Evolutionary conservation across 1,140 invertebrate genomes (phyloP).

Genomic region (Rhopalosiphum maidis): DNA sequence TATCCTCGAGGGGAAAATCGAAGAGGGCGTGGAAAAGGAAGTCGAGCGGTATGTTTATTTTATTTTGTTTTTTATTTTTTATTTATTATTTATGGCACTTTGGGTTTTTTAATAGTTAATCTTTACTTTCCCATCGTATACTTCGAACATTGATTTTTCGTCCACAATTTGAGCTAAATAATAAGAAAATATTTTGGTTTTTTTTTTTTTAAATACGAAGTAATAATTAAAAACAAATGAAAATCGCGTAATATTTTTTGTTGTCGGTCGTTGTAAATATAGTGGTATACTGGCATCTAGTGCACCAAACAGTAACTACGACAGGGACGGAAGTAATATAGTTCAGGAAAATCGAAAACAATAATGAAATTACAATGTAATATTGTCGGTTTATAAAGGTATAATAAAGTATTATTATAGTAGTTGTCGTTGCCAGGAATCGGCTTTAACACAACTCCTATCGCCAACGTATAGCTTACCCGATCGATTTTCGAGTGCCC

Average conservation of each 20-base stretch:
- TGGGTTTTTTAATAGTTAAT: background rate
- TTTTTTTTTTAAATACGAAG: background rate
- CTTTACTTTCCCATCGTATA: background rate
- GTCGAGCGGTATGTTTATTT: slow-evolving; percentile 60
- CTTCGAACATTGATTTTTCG: background rate
- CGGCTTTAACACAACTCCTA: background rate
- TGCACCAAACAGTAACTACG: background rate
- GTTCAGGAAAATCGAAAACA: background rate
- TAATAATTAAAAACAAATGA: background rate
- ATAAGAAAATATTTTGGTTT: no score
- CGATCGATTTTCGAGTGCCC: background rate
- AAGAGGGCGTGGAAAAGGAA: slow-evolving; percentile 61
- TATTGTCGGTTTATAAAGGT: background rate
- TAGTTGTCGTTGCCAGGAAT: background rate
- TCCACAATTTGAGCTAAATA: background rate
- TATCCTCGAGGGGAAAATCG: slow-evolving; percentile 61
- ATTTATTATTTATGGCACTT: slow-evolving; percentile 27
- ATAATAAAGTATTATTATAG: background rate
- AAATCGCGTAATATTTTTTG: background rate
- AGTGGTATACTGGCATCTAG: slow-evolving; percentile 1
- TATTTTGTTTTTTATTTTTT: slow-evolving; percentile 43
- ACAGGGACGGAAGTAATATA: background rate
- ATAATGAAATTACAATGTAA: background rate
- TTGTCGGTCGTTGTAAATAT: background rate
- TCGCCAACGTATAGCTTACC: background rate